Evolutionary conservation across 2,888 invertebrate species (phyloP).

Genomic region (Apodemia hepburni): DNA sequence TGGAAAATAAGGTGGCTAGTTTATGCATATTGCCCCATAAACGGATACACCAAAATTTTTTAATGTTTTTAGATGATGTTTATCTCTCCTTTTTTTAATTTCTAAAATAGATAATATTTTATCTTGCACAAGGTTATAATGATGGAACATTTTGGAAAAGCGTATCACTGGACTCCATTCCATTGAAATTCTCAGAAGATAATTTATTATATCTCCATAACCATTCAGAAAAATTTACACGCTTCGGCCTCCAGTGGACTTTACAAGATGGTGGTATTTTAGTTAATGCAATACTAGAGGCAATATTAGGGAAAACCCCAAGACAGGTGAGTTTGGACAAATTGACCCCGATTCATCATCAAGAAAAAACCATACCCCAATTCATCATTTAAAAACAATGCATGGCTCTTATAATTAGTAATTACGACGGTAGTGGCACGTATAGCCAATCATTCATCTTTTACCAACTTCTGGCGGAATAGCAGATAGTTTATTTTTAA

Average conservation of each 20-base stretch:
- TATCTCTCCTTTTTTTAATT: neutral
- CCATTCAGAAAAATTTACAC: constrained; percentile 74
- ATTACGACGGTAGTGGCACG: too few relatives aligned
- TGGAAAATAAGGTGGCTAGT: neutral
- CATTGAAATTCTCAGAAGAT: constrained; percentile 54
- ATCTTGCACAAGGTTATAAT: constrained; percentile 63
- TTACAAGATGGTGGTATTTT: constrained; percentile 59
- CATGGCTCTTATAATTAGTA: too few relatives aligned
- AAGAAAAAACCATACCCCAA: too few relatives aligned
- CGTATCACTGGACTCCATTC: constrained; percentile 44
- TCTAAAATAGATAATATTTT: neutral
- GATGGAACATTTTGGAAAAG: constrained; percentile 55
- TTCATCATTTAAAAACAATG: too few relatives aligned
- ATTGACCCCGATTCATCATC: neutral
- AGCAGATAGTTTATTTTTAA: too few relatives aligned
- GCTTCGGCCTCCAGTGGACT: constrained; percentile 79
- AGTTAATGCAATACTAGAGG: constrained; percentile 81
- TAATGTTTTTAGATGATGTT: too few relatives aligned
- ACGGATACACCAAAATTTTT: too few relatives aligned
- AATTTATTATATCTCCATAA: constrained; percentile 76
- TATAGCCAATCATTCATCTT: too few relatives aligned
- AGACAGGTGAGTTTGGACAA: constrained; percentile 64
- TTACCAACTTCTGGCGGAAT: too few relatives aligned
- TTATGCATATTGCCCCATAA: too few relatives aligned
- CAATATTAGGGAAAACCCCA: constrained; percentile 77